phyloP scores from a whole-genome alignment of 2,113 vertebrate genomes.

The Seriola aureovittata region DNA sequence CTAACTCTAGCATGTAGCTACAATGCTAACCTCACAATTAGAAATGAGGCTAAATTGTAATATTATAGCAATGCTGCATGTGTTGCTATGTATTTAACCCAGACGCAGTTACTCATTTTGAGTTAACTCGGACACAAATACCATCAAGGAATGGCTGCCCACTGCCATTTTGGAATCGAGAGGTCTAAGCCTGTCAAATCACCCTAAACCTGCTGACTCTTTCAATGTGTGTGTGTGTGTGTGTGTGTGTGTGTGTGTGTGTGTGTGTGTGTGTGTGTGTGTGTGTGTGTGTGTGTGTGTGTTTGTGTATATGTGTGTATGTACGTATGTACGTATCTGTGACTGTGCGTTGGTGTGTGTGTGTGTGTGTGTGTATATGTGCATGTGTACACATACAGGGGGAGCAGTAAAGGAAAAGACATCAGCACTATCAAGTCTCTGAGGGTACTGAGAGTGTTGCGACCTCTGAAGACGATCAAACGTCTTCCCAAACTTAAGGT shows the following conservation, averaged over 20 bases:
- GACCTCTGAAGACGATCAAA: conserved; percentile 97
- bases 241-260: conserved; percentile 38
- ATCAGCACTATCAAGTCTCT: conserved; percentile 98
- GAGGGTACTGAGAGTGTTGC: conserved; percentile 93
- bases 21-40: conserved; percentile 57
- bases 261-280: conserved; percentile 31
- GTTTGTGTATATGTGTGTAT: conserved; percentile 17
- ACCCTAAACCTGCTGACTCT: conserved; percentile 45
- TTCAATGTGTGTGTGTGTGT: conserved; percentile 30
- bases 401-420: conserved; percentile 95
- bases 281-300: conserved; percentile 5
- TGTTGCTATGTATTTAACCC: conserved; percentile 76
- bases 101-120: conserved; percentile 79
- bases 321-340: conserved; percentile 38
- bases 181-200: conserved; percentile 25
- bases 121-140: conserved; percentile 77
- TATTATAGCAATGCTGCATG: conserved; percentile 78
- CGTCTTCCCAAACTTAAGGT: conserved; percentile 97
- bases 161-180: conserved; percentile 70
- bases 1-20: conserved; percentile 78
- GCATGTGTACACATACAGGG: conserved; percentile 75
- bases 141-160: conserved; percentile 70
- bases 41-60: conserved; percentile 47
- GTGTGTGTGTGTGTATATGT: conserved; percentile 1
- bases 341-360: conserved; percentile 12